Evolutionary conservation across 2,888 invertebrate genomes (phyloP).

Genomic region (Ptilodon capucinus): DNA sequence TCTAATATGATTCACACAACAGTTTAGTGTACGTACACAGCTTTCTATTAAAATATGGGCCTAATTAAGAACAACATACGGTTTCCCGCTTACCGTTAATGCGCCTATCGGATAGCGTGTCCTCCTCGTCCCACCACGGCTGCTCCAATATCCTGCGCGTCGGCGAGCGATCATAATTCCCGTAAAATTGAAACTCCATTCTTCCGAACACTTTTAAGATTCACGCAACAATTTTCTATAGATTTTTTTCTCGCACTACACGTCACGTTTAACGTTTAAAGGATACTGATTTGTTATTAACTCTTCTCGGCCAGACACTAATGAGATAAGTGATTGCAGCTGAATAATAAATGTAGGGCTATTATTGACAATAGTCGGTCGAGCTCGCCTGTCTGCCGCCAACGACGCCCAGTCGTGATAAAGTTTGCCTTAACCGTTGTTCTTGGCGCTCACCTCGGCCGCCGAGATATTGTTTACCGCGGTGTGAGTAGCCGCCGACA

Average conservation of each 20-base stretch:
- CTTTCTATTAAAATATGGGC: background rate
- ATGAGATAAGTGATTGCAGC: conserved; percentile 67
- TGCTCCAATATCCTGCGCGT: conserved; percentile 59
- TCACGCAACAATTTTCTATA: conserved; percentile 30
- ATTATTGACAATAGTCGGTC: conserved; percentile 41
- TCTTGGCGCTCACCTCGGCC: conserved; percentile 14
- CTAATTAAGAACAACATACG: background rate
- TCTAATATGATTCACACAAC: background rate
- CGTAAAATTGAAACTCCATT: conserved; percentile 77
- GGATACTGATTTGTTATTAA: conserved; percentile 68
- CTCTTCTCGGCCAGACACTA: conserved; percentile 55
- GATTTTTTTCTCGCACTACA: conserved; percentile 40
- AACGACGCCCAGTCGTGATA: conserved; percentile 18
- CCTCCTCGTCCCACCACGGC: conserved; percentile 77
- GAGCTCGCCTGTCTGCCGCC: conserved; percentile 22
- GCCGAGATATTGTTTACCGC: conserved; percentile 21
- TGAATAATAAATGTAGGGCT: conserved; percentile 56
- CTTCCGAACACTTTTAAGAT: conserved; percentile 21
- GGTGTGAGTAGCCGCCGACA: conserved; percentile 43
- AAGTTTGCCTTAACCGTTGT: conserved; percentile 16
- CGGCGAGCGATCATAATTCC: conserved; percentile 61
- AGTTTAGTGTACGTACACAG: no score
- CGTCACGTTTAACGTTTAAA: conserved; percentile 54
- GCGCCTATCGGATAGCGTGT: conserved; percentile 68
- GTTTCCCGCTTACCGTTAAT: conserved; percentile 61